Conservation (phyloP, 2,888 invertebrate species). For the Synergus japonicus region DNA sequence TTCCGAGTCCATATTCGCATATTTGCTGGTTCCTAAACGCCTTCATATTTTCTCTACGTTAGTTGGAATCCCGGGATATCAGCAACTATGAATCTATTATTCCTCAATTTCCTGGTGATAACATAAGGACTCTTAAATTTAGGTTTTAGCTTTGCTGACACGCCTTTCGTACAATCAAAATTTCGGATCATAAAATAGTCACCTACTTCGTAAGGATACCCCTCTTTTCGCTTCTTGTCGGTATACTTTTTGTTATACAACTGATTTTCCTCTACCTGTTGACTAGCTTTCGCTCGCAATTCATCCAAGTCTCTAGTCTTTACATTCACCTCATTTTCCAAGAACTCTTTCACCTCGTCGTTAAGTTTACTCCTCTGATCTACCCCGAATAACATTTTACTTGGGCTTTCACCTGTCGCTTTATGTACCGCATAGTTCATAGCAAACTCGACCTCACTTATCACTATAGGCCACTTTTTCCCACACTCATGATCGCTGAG, state of each 20-base stretch:
- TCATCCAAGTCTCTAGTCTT: conserved; percentile 53
- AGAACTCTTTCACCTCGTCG: conserved; percentile 50
- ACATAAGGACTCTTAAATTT: conserved; percentile 55
- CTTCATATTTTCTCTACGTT: conserved; percentile 45
- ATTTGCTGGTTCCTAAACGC: conserved; percentile 52
- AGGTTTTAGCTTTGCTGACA: conserved; percentile 53
- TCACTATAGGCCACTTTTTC: conserved; percentile 47
- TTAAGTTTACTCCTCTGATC: conserved; percentile 59
- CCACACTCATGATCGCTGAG: conserved; percentile 36
- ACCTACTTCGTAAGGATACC: conserved; percentile 46
- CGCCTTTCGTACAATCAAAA: conserved; percentile 53
- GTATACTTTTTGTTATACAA: conserved; percentile 57
- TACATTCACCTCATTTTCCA: conserved; percentile 42
- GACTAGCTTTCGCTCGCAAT: conserved; percentile 47
- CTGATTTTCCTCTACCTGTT: conserved; percentile 56
- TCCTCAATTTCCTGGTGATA: conserved; percentile 48
- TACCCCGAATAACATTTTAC: conserved; percentile 62
- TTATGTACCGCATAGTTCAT: conserved; percentile 54
- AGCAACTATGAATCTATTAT: conserved; percentile 52
- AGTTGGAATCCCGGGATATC: conserved; percentile 52
- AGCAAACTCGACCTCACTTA: conserved; percentile 48
- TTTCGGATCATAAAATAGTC: conserved; percentile 55
- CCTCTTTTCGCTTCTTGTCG: conserved; percentile 43
- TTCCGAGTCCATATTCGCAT: conserved; percentile 46
- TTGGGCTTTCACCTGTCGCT: conserved; percentile 58